Base-by-base conservation (phyloP, 2,797 vertebrate species). In the Schizopygopsis malacanthus region DNA sequence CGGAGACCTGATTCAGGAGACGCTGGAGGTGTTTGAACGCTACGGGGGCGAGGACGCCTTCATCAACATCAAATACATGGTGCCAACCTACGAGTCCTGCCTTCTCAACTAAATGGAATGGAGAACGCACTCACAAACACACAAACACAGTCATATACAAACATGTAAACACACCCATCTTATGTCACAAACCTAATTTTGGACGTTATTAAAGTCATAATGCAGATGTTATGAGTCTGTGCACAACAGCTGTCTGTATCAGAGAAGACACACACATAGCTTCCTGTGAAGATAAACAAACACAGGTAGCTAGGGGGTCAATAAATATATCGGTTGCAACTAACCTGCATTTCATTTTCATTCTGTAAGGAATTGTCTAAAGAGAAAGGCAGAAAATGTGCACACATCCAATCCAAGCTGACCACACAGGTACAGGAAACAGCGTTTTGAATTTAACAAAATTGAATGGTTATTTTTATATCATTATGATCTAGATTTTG, bases 1-100 rank as follows among this genome's bases (percentile, higher is more conserved):
- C 0, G 97, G 96, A 0, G 96, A 97, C 89, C 95, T 99, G 91
- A 97, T 99, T 92, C 94, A 97, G 89, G 97, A 99, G 92, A 98
- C 97, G 0, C 92, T 99, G 93, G 95, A 98, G 90, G 92, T 96
- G 89, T 96, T 97, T 43, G 96, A 97, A 92, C 95, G 95, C 88
- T 94, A 94, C 0, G 98, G 98, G 56, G 98, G 97, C 65, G 89
- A 93, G 4, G 91, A 95, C 4, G 93, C 96, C 89, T 96, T 95
- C 90, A 93, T 94, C 81, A 95, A 96, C 89, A 96, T 96, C 89
- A 96, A 96, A 89, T 95, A 95, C 88, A 96, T 95, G 95, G 93
- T 96, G 79, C 95, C 95, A 86, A 96, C 95, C 43, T 95, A 96
- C 11, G 90, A 95, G 90, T 96, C 95, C 90, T 95, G 94, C 87